Evolutionary conservation across 2,888 invertebrate genomes (phyloP), one percentile per base, ranked within the genome.

Genomic region (Apeira syringaria): DNA sequence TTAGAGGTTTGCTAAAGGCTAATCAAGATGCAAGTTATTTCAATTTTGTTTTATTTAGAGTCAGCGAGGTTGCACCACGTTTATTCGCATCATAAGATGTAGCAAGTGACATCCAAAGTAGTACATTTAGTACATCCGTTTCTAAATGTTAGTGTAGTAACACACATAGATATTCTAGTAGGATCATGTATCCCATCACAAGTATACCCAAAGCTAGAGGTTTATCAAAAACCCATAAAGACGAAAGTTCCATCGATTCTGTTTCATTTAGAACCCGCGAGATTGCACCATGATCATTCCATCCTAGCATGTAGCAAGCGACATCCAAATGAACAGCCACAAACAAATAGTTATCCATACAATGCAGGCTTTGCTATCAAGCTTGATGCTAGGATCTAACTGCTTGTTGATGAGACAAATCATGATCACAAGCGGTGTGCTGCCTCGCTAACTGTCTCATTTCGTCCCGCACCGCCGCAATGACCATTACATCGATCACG

Each of bases 221-320:
- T n/a, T n/a, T n/a, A n/a, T n/a, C n/a, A n/a, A n/a, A n/a, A n/a
- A n/a, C n/a, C n/a, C n/a, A n/a, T n/a, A n/a, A n/a, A n/a, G n/a
- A n/a, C n/a, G n/a, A n/a, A n/a, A n/a, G n/a, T n/a, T n/a, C n/a
- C n/a, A n/a, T n/a, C n/a, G n/a, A n/a, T n/a, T 29, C 26, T 31
- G 15, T 31, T 11, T 35, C 45, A 38, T 35, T 37, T 22, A 37
- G 30, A 34, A 11, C 12, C 9, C 27, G 41, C 38, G 38, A 38
- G 36, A 36, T 31, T 9, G 39, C 45, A 40, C 64, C 67, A 59
- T 59, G 64, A 49, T 64, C 75, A 79, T 73, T 64, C 60, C 80
- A 74, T 78, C 68, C 79, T 67, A 76, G 84, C 85, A 85, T 83
- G 81, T 65, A 69, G 69, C 62, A 63, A 67, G 64, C 71, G 62